Evolutionary conservation across 1,140 invertebrate genomes (phyloP), one percentile per base, ranked within the genome.

Genomic region (Trichomalopsis sarcophagae): DNA sequence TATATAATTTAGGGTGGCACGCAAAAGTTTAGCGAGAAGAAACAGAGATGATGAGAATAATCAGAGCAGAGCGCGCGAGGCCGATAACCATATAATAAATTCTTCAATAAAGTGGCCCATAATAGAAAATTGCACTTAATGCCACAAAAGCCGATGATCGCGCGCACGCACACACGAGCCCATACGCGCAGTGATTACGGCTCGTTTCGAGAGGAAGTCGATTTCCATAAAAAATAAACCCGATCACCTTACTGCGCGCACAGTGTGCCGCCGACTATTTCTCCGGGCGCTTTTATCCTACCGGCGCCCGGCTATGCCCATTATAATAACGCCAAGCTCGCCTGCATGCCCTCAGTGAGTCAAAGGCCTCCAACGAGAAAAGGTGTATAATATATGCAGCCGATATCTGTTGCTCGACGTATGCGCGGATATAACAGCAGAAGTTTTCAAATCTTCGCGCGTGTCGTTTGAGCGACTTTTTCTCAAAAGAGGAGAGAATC

Each of bases 151-250:
- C 81, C 84, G 71, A 85, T 81, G 55, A 44, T 10, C 40, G 10
- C 40, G 69, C 71, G 68, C 33, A 36, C 71, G 68, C 40, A 44
- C 40, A 76, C 33, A 6, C 33, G 5, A 3, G 5, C 33, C 2
- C 33, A 36, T 36, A 36, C 33, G 33, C 71, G 66, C 2, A 6
- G 78, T 85, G 71, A 85, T 85, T 85, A 81, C 23, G 55, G 69
- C 84, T 76, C 36, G 75, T 84, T 75, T 76, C 84, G 36, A 73
- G 77, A 69, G 69, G 69, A 62, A 76, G 78, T 17, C 62, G 74
- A 82, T 82, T 78, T 84, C 80, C 84, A 85, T 82, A 84, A 87
- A 86, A 82, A 79, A 82, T 82, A 84, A 84, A 81, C 82, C 44
- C 76, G 82, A 84, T 84, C 83, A 80, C 83, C 83, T 84, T 47